These are phyloP conservation scores for Arrhopalites spinosus DNA, from an alignment of 2,888 invertebrate genomes.

Conservation along the genomic window DNA sequence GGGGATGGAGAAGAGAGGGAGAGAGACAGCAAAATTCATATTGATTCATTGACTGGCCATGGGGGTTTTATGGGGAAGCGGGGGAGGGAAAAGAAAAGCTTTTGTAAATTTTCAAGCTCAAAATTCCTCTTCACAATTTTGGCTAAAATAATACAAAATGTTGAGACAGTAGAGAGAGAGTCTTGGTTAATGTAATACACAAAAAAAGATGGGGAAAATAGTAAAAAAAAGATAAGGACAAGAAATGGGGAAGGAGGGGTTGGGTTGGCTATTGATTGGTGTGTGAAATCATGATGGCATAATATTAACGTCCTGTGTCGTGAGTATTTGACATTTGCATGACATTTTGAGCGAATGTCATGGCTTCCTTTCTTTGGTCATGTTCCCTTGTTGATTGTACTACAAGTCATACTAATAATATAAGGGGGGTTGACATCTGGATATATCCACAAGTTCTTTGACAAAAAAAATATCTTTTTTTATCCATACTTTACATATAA, in stretches of 20 bases:
- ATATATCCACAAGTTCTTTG: conserved; percentile 17
- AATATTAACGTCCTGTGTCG: conserved; percentile 45
- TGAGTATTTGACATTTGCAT: conserved; percentile 49
- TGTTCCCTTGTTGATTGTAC: neutral
- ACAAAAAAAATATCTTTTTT: neutral
- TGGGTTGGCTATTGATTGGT: conserved; percentile 20
- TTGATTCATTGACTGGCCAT: too few species aligned
- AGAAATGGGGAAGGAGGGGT: neutral
- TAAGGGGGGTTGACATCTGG: neutral
- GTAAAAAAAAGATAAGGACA: neutral
- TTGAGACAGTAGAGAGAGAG: neutral
- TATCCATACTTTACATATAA: neutral
- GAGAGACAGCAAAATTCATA: too few species aligned
- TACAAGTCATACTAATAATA: neutral
- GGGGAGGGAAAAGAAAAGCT: too few species aligned
- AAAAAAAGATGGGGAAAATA: neutral
- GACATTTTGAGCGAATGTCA: conserved; percentile 53
- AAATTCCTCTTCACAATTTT: too few species aligned
- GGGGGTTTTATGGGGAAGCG: too few species aligned
- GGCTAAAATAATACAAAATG: neutral
- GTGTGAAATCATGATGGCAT: conserved; percentile 41
- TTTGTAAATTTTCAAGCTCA: too few species aligned
- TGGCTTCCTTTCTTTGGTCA: conserved; percentile 18
- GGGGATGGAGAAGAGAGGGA: too few species aligned
- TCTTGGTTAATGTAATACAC: neutral